Conservation (phyloP, 2,888 invertebrate genomes). For the Axea sp. region DNA sequence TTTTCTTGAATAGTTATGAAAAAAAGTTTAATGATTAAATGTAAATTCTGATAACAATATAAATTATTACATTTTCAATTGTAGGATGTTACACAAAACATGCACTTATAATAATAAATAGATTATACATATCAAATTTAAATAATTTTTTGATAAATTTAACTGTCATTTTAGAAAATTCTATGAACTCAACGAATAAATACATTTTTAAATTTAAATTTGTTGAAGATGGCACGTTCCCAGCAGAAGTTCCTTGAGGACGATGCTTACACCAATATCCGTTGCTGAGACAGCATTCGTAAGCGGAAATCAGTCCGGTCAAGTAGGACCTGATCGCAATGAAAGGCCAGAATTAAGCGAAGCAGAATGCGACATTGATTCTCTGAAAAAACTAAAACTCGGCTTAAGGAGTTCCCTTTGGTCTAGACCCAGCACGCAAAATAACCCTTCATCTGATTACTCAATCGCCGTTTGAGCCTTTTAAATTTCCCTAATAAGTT, state of each 20-base stretch:
- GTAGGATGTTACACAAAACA: too few species aligned
- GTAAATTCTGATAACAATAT: too few species aligned
- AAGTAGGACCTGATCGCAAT: constrained; percentile 73
- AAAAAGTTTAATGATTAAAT: too few species aligned
- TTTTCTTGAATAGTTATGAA: too few species aligned
- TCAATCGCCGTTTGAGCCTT: constrained; percentile 85
- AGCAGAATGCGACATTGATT: constrained; percentile 87
- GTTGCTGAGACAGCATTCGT: constrained; percentile 82
- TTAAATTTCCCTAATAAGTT: not conserved
- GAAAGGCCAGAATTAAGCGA: constrained; percentile 84
- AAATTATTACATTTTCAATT: too few species aligned
- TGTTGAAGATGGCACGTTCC: constrained; percentile 81
- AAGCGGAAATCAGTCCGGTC: constrained; percentile 72
- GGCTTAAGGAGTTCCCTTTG: constrained; percentile 86
- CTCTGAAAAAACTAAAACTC: constrained; percentile 86
- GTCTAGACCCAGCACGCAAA: constrained; percentile 83
- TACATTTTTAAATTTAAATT: too few species aligned
- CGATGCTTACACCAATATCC: constrained; percentile 84
- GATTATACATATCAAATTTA: too few species aligned
- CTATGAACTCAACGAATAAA: too few species aligned
- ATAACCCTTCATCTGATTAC: constrained; percentile 85
- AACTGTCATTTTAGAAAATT: too few species aligned
- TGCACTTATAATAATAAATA: too few species aligned
- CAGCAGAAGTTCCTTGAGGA: constrained; percentile 81
- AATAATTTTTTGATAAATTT: too few species aligned